Evolutionary conservation across 2,888 invertebrate species (phyloP), one percentile per base, ranked within the genome.

Genomic region (Tolmerus cingulatus): DNA sequence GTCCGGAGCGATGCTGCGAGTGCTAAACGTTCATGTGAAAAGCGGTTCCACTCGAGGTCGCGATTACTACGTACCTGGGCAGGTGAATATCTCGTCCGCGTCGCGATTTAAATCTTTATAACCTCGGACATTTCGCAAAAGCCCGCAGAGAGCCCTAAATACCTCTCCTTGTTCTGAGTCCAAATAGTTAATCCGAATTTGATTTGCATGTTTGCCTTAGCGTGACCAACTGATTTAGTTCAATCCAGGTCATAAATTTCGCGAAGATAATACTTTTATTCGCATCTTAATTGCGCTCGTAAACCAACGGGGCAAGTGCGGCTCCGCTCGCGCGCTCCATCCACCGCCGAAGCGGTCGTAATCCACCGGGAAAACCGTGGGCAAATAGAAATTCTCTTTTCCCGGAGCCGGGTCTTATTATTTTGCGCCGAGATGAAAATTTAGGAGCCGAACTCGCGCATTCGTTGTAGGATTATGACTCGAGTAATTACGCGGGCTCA

Each of bases 161-260:
- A 46, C 78, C 78, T 37, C 40, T 37, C 40, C 78, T 78, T 78
- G 78, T 78, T 78, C 78, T 78, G 82, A 66, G 23, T 66, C 82
- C 34, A 57, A 82, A 82, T 57, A 82, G 82, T 82, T 57, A 82
- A 82, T 82, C 82, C 82, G 82, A 77, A 86, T 86, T 86, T 86
- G 86, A 86, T 86, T 86, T 79, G 86, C 79, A 86, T 86, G 86
- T 79, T 86, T 66, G 78, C 66, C 43, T 86, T 86, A 86, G 86
- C 86, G 86, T 86, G 86, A 86, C 86, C 37, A 78, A 79, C 86
- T 79, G 86, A 86, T 86, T 86, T 77, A 86, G 77, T 51, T 86
- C 77, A 86, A 77, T 86, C 57, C 55, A 77, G 77, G 86, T 76
- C 76, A 77, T 86, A 86, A 86, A 86, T 51, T 77, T 86, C 40